Evolutionary conservation across 2,797 vertebrate genomes (phyloP), one percentile per base, ranked within the genome.

Genomic region (Fistularia tabacaria): DNA sequence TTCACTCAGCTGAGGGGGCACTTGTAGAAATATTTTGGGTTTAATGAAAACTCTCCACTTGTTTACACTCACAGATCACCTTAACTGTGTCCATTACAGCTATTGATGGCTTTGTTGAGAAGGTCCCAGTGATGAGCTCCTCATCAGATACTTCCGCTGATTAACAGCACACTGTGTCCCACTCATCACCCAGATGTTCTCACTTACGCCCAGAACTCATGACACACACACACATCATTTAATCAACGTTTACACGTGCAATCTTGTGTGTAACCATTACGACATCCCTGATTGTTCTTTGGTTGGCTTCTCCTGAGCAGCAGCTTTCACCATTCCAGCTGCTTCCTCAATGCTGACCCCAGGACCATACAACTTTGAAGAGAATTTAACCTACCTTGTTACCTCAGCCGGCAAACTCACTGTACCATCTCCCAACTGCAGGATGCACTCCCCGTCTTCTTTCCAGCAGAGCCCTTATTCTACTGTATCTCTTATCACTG

Each of bases 131-230:
- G 77, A 74, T 64, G 51, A 81, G 54, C 73, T 58, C 75, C 38
- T 79, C 56, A 79, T 76, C 51, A 69, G 51, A 55, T 64, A 50
- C 73, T 67, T 67, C 14, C 10, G 36, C 25, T 80, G 76, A 84
- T 80, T 61, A 81, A 81, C 40, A 60, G 38, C 56, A 41, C 40
- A 59, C 58, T 51, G 15, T 76, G 59, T 65, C 48, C 41, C 38
- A 47, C 60, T 78, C 61, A 73, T 65, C 66, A 70, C 40, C 39
- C 62, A 47, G 36, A 6, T 38, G 41, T 54, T 59, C 62, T 58
- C 43, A 37, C 45, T 42, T 36, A 13, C 57, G 38, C 38, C 62
- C 52, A 9, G 10, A 10, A 10, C 25, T 25, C 25, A n/a, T 63
- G 57, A 70, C 69, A 72, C 71, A 64, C 50, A 72, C 46, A 45